Percentiles rank a stretch among this genome's conserved stretches.
Evolutionary conservation across 1,140 invertebrate genomes (phyloP).

Genomic region (Ceratina calcarata): DNA sequence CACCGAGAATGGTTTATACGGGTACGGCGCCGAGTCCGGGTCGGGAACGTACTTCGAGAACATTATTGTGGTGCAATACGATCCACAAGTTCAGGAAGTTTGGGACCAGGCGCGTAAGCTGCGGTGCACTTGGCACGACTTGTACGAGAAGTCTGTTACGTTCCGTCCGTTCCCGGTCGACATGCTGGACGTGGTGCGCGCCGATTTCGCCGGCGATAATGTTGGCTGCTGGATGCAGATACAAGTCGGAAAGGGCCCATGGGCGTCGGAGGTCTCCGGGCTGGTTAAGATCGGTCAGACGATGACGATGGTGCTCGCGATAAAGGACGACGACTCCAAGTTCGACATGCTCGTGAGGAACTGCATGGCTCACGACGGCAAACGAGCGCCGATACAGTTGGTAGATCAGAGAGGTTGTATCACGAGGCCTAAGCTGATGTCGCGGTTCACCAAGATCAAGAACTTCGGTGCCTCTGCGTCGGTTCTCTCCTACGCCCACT

Average conservation of each 20-base stretch:
- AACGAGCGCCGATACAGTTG: constrained; percentile 95
- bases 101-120: constrained; percentile 97
- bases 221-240: constrained; percentile 98
- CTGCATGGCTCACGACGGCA: constrained; percentile 96
- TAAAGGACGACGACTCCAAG: constrained; percentile 97
- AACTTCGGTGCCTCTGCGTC: constrained; percentile 96
- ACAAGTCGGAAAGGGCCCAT: constrained; percentile 96
- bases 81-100: constrained; percentile 96
- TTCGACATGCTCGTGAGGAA: constrained; percentile 97
- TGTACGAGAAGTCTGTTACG: constrained; percentile 97
- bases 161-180: constrained; percentile 97
- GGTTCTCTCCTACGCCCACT: constrained; percentile 94
- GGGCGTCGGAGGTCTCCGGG: constrained; percentile 96
- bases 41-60: constrained; percentile 97
- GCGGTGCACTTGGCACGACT: constrained; percentile 96
- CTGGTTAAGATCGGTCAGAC: constrained; percentile 97
- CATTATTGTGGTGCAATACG: constrained; percentile 96
- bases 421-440: constrained; percentile 95
- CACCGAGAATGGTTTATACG: constrained; percentile 92
- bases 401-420: constrained; percentile 96
- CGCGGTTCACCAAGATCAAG: constrained; percentile 96
- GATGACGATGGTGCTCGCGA: constrained; percentile 98
- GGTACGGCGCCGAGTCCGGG: constrained; percentile 90
- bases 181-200: constrained; percentile 95
- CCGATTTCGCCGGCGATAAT: constrained; percentile 96